These are phyloP conservation scores for Zaprionus ornatus DNA, from an alignment of 1,140 invertebrate species.

Conservation along the genomic window DNA sequence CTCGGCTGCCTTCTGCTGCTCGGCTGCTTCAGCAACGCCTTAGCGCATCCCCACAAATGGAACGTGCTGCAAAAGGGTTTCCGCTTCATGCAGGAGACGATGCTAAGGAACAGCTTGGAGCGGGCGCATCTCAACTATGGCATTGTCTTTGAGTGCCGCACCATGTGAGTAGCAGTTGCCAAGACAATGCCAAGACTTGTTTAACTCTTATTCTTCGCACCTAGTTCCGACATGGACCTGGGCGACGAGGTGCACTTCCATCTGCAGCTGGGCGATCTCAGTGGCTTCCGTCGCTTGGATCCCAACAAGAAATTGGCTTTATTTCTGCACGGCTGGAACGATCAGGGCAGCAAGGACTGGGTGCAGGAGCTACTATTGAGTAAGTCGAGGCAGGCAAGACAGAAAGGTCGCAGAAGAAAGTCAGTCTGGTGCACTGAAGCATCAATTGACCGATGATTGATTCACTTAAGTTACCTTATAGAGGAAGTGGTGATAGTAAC, in stretches of 20 bases:
- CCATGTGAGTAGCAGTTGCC: conserved; percentile 57
- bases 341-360: conserved; percentile 79
- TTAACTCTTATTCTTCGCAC: not conserved
- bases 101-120: conserved; percentile 72
- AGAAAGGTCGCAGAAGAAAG: not conserved
- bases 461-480: too few relatives aligned
- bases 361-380: conserved; percentile 71
- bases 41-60: conserved; percentile 56
- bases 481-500: too few relatives aligned
- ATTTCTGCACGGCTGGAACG: conserved; percentile 81
- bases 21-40: conserved; percentile 12
- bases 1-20: conserved; percentile 34
- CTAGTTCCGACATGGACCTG: conserved; percentile 59
- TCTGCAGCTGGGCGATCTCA: conserved; percentile 69
- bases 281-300: conserved; percentile 70
- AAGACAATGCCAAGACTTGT: not conserved
- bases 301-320: conserved; percentile 68
- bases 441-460: too few relatives aligned
- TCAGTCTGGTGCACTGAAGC: not conserved
- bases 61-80: conserved; percentile 64
- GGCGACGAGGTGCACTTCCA: conserved; percentile 72
- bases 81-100: conserved; percentile 69
- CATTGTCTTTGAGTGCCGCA: conserved; percentile 79
- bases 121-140: conserved; percentile 74
- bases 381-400: conserved; percentile 19